These are phyloP conservation scores for Phania funesta DNA, from an alignment of 2,888 invertebrate genomes.

Conservation along the genomic window DNA sequence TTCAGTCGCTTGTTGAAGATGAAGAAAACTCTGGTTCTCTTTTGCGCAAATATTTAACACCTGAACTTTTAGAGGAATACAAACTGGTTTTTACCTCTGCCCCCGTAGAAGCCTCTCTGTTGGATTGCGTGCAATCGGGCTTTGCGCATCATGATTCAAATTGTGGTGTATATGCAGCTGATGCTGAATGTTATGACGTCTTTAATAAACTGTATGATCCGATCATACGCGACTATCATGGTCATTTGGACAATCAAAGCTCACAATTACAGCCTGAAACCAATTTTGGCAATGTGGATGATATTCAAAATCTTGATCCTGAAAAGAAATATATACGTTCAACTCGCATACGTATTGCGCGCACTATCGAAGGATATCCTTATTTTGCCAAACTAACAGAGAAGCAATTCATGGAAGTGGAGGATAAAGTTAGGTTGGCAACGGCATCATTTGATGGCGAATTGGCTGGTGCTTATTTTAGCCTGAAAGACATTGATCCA, in stretches of 20 bases:
- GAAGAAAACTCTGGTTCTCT: constrained; percentile 82
- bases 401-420: constrained; percentile 83
- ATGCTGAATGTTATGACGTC: constrained; percentile 84
- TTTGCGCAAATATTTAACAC: constrained; percentile 84
- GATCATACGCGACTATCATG: constrained; percentile 85
- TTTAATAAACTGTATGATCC: constrained; percentile 85
- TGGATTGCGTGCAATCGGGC: constrained; percentile 85
- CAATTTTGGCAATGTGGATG: constrained; percentile 84
- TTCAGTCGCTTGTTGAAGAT: constrained; percentile 81
- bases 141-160: constrained; percentile 84
- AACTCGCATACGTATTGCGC: constrained; percentile 84
- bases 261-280: constrained; percentile 83
- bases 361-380: constrained; percentile 83
- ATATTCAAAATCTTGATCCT: constrained; percentile 84
- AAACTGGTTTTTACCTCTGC: constrained; percentile 82
- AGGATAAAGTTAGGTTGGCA: constrained; percentile 81
- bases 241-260: constrained; percentile 73
- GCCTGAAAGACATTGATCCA: constrained; percentile 82
- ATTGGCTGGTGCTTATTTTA: constrained; percentile 83
- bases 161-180: constrained; percentile 85
- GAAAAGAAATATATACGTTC: constrained; percentile 83
- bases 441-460: constrained; percentile 82
- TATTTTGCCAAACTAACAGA: constrained; percentile 85
- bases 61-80: constrained; percentile 82
- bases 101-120: constrained; percentile 82